A percentile compares a stretch with the other conserved stretches of the same genome.
These are phyloP conservation scores for Chiridota heheva DNA, from an alignment of 35 echinoderm and acorn worm species.

Conservation along the genomic window DNA sequence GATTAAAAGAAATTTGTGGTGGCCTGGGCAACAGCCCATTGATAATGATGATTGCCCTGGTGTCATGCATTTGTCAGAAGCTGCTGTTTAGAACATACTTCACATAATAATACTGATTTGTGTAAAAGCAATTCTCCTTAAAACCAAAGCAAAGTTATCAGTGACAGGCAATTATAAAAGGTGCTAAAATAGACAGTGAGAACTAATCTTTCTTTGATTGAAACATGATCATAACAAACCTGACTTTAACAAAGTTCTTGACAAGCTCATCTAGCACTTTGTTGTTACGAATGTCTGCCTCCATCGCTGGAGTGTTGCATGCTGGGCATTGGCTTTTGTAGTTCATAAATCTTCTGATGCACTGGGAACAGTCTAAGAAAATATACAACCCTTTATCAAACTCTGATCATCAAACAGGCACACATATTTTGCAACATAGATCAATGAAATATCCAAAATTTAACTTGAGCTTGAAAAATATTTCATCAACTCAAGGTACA, in stretches of 20 bases:
- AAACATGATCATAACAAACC: too few species aligned
- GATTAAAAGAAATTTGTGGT: too few species aligned
- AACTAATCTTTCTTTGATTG: too few species aligned
- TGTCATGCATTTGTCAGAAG: too few species aligned
- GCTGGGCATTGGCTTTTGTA: conserved; percentile 92
- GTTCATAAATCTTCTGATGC: conserved; percentile 81
- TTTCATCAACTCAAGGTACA: neutral
- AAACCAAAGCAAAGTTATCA: too few species aligned
- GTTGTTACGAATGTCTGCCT: conserved; percentile 80
- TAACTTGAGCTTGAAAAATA: neutral
- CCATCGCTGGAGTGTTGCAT: conserved; percentile 65
- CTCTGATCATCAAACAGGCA: neutral
- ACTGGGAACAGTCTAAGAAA: conserved; percentile 81
- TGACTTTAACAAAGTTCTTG: conserved; percentile 73
- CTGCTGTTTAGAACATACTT: too few species aligned
- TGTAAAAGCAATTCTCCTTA: too few species aligned
- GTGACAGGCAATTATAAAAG: too few species aligned
- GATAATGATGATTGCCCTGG: too few species aligned
- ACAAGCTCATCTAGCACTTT: conserved; percentile 82
- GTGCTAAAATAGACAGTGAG: too few species aligned
- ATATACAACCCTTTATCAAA: neutral
- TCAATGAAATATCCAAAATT: neutral
- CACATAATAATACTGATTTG: too few species aligned
- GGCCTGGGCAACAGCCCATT: too few species aligned
- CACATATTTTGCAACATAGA: neutral